Evolutionary conservation across 2,113 vertebrate species (phyloP).

Genomic region (Lepisosteus oculatus): DNA sequence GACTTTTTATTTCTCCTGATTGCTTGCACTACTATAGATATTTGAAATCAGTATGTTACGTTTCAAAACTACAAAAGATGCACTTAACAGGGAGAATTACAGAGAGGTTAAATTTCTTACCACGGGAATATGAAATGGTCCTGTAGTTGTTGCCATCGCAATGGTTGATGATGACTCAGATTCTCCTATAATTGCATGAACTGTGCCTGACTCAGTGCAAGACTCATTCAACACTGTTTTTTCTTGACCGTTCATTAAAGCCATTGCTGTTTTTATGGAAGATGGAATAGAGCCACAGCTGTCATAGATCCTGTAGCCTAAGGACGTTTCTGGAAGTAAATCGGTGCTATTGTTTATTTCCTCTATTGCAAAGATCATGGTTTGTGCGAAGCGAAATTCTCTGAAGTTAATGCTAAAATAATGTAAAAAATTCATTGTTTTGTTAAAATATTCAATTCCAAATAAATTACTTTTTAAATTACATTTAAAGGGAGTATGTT

Average conservation of each 20-base stretch:
- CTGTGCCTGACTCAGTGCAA: slow-evolving; percentile 49
- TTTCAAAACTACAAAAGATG: background rate
- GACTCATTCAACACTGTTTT: slow-evolving; percentile 11
- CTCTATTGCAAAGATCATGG: slow-evolving; percentile 66
- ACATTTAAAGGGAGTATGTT: background rate
- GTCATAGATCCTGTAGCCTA: slow-evolving; percentile 69
- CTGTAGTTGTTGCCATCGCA: slow-evolving; percentile 55
- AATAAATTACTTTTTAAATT: background rate
- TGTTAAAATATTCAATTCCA: background rate
- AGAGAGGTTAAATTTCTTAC: slow-evolving; percentile 36
- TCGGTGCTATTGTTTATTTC: slow-evolving; percentile 61
- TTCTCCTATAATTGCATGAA: slow-evolving; percentile 67
- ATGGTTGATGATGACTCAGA: slow-evolving; percentile 67
- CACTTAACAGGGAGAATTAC: no score
- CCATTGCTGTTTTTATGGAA: slow-evolving; percentile 63
- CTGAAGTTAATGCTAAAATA: slow-evolving; percentile 58
- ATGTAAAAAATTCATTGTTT: background rate
- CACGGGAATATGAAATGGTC: slow-evolving; percentile 65
- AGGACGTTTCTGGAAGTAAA: slow-evolving; percentile 57
- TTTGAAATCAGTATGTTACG: background rate
- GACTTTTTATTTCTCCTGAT: background rate
- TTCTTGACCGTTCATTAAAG: slow-evolving; percentile 54
- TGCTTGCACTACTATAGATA: background rate
- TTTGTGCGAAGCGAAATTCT: slow-evolving; percentile 66
- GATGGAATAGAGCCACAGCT: slow-evolving; percentile 61